A percentile compares a stretch with the other conserved stretches of the same genome.
Evolutionary conservation across 1,140 invertebrate species (phyloP).

Genomic region (Mercenaria mercenaria): DNA sequence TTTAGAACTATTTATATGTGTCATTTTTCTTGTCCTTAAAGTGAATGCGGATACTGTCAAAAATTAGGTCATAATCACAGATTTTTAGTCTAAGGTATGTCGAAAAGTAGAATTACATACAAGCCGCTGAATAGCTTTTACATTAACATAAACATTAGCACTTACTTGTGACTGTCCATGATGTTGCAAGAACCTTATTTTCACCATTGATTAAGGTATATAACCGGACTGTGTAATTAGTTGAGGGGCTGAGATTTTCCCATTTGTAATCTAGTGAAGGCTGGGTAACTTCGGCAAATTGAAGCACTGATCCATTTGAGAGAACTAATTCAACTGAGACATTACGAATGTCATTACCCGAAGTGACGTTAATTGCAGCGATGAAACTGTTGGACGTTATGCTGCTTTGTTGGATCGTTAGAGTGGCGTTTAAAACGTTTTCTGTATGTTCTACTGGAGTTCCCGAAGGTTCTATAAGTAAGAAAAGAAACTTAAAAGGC

Average conservation of each 20-base stretch:
- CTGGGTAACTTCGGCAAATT: background rate
- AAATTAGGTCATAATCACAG: too few species aligned
- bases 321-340: background rate
- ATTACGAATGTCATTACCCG: background rate
- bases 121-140: too few species aligned
- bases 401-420: background rate
- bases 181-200: background rate
- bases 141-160: too few species aligned
- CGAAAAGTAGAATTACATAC: too few species aligned
- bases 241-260: background rate
- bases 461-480: background rate
- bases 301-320: background rate
- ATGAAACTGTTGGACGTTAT: background rate
- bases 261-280: background rate
- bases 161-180: background rate
- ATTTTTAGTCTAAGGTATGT: too few species aligned
- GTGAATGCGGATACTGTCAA: too few species aligned
- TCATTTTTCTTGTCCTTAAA: too few species aligned
- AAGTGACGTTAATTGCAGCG: background rate
- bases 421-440: background rate
- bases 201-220: background rate
- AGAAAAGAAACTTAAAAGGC: too few species aligned
- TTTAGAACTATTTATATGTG: too few species aligned
- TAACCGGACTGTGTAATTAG: background rate
- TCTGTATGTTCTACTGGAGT: background rate